These are phyloP conservation scores for Pantherophis alleghaniensis DNA, from an alignment of 2,797 vertebrate species.

Conservation along the genomic window DNA sequence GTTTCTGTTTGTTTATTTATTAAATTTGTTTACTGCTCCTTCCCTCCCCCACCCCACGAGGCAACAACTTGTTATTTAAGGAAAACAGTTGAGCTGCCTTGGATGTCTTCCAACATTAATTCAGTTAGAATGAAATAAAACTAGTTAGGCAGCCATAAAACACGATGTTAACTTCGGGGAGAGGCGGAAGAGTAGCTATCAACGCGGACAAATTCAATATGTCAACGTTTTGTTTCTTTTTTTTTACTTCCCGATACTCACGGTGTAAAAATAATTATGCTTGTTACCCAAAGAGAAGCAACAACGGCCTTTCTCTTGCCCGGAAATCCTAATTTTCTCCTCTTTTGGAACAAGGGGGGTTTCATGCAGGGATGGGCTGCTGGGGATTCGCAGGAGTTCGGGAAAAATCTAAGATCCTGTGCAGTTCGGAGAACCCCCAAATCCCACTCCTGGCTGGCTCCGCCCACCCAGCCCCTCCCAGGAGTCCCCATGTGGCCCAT, in stretches of 20 bases:
- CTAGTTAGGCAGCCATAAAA: slow-evolving; percentile 76
- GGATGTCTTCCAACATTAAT: slow-evolving; percentile 70
- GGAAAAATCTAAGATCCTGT: too few species aligned
- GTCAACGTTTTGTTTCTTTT: slow-evolving; percentile 58
- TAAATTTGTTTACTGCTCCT: background rate
- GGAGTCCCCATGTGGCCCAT: too few species aligned
- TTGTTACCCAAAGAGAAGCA: slow-evolving; percentile 60
- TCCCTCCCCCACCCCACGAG: rapidly evolving
- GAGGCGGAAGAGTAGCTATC: slow-evolving; percentile 65
- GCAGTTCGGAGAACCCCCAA: too few species aligned
- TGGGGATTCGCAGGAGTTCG: too few species aligned
- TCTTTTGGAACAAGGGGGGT: slow-evolving; percentile 37
- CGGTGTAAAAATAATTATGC: slow-evolving; percentile 48
- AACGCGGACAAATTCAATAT: slow-evolving; percentile 70
- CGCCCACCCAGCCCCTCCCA: too few species aligned
- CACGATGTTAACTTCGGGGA: slow-evolving; percentile 68
- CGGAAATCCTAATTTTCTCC: slow-evolving; percentile 37
- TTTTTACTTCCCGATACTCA: slow-evolving; percentile 42
- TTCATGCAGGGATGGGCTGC: background rate
- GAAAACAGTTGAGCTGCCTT: slow-evolving; percentile 68
- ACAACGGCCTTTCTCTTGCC: slow-evolving; percentile 17
- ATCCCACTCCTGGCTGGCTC: too few species aligned
- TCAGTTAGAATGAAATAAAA: slow-evolving; percentile 76
- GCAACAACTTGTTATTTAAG: slow-evolving; percentile 53
- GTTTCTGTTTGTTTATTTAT: background rate